A percentile compares a stretch with the other conserved stretches of the same genome.
These are phyloP conservation scores for Hydropsyche tenuis DNA, from an alignment of 1,140 invertebrate genomes.

Conservation along the genomic window DNA sequence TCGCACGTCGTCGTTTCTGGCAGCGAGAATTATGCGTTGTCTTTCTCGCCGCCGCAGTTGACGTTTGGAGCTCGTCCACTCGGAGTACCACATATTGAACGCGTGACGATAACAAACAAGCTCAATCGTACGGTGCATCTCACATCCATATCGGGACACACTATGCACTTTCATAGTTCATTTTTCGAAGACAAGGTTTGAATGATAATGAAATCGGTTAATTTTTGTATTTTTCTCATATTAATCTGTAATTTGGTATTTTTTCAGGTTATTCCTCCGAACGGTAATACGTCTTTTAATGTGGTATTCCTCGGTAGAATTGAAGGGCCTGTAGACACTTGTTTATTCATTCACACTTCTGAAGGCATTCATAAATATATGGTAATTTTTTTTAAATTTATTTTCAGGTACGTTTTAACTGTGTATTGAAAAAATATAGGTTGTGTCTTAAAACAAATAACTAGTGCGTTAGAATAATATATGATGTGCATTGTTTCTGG, in stretches of 20 bases:
- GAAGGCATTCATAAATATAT: conserved; percentile 70
- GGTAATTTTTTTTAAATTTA: conserved; percentile 49
- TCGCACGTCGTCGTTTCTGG: background rate
- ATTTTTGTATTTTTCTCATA: conserved; percentile 20
- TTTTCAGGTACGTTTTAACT: too few relatives aligned
- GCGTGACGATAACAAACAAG: conserved; percentile 56
- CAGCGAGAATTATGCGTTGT: conserved; percentile 20
- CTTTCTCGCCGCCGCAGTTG: conserved; percentile 42
- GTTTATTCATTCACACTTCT: conserved; percentile 92
- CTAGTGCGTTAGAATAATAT: too few relatives aligned
- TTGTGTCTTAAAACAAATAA: too few relatives aligned
- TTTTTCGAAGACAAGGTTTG: conserved; percentile 88
- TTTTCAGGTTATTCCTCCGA: conserved; percentile 73
- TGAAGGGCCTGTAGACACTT: conserved; percentile 86
- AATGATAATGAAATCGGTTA: conserved; percentile 45
- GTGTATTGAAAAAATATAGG: too few relatives aligned
- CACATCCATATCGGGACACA: conserved; percentile 86
- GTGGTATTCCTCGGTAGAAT: conserved; percentile 93
- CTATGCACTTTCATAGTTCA: conserved; percentile 88
- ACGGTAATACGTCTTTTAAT: conserved; percentile 93
- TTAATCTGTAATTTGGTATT: conserved; percentile 28
- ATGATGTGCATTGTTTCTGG: too few relatives aligned
- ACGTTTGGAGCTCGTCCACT: conserved; percentile 42
- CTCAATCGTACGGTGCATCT: conserved; percentile 76
- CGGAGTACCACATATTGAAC: conserved; percentile 45